Evolutionary conservation across 2,797 vertebrate species (phyloP).

Genomic region (Phalloptychus januarius): DNA sequence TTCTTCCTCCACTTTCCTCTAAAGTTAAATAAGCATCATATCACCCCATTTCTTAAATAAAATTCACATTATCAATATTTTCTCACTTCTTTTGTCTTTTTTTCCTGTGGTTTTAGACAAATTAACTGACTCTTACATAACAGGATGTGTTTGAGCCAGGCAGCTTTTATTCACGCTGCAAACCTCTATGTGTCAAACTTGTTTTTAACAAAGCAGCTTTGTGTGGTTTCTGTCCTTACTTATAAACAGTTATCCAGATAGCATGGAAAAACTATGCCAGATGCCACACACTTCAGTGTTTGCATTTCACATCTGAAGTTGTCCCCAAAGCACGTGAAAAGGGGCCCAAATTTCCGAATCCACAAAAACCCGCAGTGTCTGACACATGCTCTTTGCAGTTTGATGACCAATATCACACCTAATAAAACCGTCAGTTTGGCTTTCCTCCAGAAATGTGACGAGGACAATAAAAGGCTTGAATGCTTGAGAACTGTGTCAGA

Average conservation of each 20-base stretch:
- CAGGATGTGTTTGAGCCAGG: slow-evolving; percentile 60
- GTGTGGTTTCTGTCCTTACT: slow-evolving; percentile 29
- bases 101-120: slow-evolving; percentile 18
- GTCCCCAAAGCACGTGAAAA: neutral
- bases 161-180: slow-evolving; percentile 49
- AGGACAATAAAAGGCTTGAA: slow-evolving; percentile 2
- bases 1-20: neutral
- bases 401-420: slow-evolving; percentile 33
- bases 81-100: neutral
- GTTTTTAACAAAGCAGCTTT: slow-evolving; percentile 13
- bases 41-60: neutral
- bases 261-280: neutral
- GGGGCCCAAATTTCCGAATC: neutral
- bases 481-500: neutral
- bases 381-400: slow-evolving; percentile 13
- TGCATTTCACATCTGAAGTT: neutral
- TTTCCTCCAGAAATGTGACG: neutral
- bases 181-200: slow-evolving; percentile 34
- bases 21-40: neutral
- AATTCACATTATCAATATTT: slow-evolving; percentile 4
- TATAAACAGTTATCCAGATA: slow-evolving; percentile 6
- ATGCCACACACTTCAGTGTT: neutral
- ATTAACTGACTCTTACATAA: slow-evolving; percentile 61
- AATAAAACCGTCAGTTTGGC: slow-evolving; percentile 32
- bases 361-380: slow-evolving; percentile 1